phyloP scores from a whole-genome alignment of 2,113 vertebrate genomes.

The Silurus glanis region DNA sequence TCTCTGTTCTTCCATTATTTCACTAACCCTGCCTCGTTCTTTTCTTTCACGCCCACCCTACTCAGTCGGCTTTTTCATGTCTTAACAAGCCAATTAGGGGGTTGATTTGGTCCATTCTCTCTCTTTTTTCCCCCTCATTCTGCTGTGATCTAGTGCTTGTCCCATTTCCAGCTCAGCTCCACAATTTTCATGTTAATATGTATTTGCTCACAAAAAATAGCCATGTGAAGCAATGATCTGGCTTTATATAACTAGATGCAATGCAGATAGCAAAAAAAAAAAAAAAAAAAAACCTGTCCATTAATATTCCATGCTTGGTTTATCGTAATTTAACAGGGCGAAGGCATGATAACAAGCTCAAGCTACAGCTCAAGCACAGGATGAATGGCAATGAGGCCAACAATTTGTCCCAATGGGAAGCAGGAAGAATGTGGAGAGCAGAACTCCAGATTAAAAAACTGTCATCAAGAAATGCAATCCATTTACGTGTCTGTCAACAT shows the following conservation, averaged over 20 bases:
- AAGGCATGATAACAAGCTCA: slow-evolving; percentile 50
- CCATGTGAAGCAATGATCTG: slow-evolving; percentile 28
- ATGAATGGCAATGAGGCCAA: slow-evolving; percentile 40
- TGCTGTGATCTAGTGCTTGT: slow-evolving; percentile 42
- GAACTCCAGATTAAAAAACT: slow-evolving; percentile 5
- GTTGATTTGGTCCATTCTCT: slow-evolving; percentile 51
- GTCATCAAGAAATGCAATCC: background rate
- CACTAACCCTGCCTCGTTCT: slow-evolving; percentile 41
- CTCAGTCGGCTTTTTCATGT: slow-evolving; percentile 55
- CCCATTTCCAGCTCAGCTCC: slow-evolving; percentile 49
- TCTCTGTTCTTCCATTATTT: slow-evolving; percentile 48
- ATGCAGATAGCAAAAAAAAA: slow-evolving; percentile 21
- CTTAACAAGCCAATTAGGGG: slow-evolving; percentile 66
- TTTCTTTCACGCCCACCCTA: slow-evolving; percentile 55
- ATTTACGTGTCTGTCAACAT: background rate
- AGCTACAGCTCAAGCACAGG: slow-evolving; percentile 40
- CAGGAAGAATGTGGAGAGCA: background rate
- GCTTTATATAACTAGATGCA: slow-evolving; percentile 36
- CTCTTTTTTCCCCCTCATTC: slow-evolving; percentile 21
- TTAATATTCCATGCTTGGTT: slow-evolving; percentile 50
- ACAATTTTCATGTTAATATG: slow-evolving; percentile 43
- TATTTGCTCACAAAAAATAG: slow-evolving; percentile 27
- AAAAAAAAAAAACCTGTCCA: slow-evolving; percentile 27
- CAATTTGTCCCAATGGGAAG: slow-evolving; percentile 5
- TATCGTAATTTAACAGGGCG: slow-evolving; percentile 32